Conservation (phyloP, 2,797 vertebrate genomes). For the Odontamblyopus rebecca region DNA sequence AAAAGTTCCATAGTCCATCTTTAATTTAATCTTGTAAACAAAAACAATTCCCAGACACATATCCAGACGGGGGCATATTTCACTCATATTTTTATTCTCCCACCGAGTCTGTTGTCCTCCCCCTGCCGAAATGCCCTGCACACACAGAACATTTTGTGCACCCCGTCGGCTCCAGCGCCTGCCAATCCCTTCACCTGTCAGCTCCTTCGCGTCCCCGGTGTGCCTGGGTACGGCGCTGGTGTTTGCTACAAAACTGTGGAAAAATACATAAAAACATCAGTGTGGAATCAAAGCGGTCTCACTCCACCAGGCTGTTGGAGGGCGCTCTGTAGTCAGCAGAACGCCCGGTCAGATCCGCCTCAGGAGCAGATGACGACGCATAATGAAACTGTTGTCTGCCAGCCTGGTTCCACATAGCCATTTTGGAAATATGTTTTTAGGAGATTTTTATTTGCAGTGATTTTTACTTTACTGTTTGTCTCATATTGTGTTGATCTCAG, state of each 20-base stretch:
- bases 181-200: constrained; percentile 55
- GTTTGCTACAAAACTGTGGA: constrained; percentile 7
- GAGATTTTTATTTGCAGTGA: constrained; percentile 4
- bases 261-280: not conserved
- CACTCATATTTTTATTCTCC: not conserved
- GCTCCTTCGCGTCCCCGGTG: constrained; percentile 39
- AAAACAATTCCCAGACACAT: not conserved
- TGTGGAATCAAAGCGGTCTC: constrained; percentile 33
- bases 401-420: constrained; percentile 4
- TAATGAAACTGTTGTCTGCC: constrained; percentile 1
- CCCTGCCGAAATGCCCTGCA: not conserved
- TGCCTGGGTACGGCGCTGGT: constrained; percentile 15
- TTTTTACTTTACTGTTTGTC: not conserved
- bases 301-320: constrained; percentile 21
- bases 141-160: constrained; percentile 39
- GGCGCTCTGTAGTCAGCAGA: constrained; percentile 13
- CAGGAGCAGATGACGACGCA: constrained; percentile 20
- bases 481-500: not conserved
- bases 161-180: constrained; percentile 23
- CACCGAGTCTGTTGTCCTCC: not conserved
- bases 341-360: constrained; percentile 14
- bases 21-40: not conserved
- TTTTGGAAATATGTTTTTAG: constrained; percentile 14
- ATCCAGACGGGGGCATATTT: not conserved
- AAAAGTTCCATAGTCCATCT: not conserved